Evolutionary conservation across 2,888 invertebrate species (phyloP), one percentile per base, ranked within the genome.

Genomic region (Argyresthia goedartella): DNA sequence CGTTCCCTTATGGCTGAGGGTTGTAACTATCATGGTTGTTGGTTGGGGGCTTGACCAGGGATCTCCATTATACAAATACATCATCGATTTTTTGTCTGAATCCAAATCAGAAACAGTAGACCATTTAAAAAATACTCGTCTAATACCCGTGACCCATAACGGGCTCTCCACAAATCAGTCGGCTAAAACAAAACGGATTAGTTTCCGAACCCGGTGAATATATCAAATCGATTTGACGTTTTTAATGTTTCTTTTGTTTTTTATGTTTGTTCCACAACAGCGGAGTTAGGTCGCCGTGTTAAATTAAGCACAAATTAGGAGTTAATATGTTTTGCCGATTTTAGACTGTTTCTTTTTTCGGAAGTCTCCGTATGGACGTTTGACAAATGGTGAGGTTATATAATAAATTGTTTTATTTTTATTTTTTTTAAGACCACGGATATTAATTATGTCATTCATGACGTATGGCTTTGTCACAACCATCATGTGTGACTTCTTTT

Each of bases 291-390:
- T 73, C 73, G 66, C 76, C 74, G 75, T 69, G 73, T 64, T 71
- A 67, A 74, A 81, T 81, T 67, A 70, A 63, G 61, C 64, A 66
- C 67, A 71, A 73, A 78, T 77, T 68, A 76, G 66, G 73, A 69
- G 75, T 65, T 79, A 79, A 81, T 78, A 71, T 66, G 69, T 69
- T 69, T 60, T 57, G 67, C 63, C 55, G 55, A 60, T 69, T 71
- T 25, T 16, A 6, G 25, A 6, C 2, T 35, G 34, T 48, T 48
- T 61, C 59, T 59, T 63, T 66, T 65, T 66, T 71, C 65, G 49
- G 39, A 52, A 52, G 53, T 54, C 25, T 59, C 61, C 64, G 65
- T 64, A 62, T 47, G 48, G 14, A 42, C 16, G 42, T 43, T 56
- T 49, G 25, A 25, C 25, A 25, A 25, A 25, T 25, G 42, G 53